Evolutionary conservation across 2,113 vertebrate genomes (phyloP).

Genomic region (Megatriorchis doriae): DNA sequence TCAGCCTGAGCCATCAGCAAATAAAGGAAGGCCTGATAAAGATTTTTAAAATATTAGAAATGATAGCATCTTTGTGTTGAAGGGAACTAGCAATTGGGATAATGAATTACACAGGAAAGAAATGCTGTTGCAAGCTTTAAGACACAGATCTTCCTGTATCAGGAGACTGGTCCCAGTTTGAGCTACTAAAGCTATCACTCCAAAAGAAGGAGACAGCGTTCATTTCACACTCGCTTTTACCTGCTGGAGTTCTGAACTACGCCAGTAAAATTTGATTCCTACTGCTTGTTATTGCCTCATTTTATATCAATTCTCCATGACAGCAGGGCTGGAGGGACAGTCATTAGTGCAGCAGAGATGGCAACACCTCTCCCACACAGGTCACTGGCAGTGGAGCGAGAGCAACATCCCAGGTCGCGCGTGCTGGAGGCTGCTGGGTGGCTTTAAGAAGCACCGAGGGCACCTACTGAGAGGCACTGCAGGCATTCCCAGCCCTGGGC

Average conservation of each 20-base stretch:
- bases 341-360: background rate
- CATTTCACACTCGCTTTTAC: background rate
- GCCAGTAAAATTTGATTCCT: background rate
- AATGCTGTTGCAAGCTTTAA: background rate
- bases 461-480: background rate
- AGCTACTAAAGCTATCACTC: background rate
- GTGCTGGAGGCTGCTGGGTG: fast-evolving
- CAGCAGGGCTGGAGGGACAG: background rate
- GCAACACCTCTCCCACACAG: background rate
- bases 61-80: background rate
- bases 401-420: background rate
- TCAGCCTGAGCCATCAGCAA: background rate
- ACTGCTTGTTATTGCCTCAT: background rate
- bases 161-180: background rate
- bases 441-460: background rate
- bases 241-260: background rate
- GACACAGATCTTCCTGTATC: background rate
- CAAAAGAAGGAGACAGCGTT: background rate
- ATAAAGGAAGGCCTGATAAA: background rate
- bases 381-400: background rate
- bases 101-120: background rate
- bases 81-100: background rate
- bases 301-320: background rate
- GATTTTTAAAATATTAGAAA: background rate
- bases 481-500: background rate